Percentiles rank a stretch among this genome's conserved stretches.
These are phyloP conservation scores for Stichodactyla mertensii DNA, from an alignment of 64 coral and sea anemone genomes.

Conservation along the genomic window DNA sequence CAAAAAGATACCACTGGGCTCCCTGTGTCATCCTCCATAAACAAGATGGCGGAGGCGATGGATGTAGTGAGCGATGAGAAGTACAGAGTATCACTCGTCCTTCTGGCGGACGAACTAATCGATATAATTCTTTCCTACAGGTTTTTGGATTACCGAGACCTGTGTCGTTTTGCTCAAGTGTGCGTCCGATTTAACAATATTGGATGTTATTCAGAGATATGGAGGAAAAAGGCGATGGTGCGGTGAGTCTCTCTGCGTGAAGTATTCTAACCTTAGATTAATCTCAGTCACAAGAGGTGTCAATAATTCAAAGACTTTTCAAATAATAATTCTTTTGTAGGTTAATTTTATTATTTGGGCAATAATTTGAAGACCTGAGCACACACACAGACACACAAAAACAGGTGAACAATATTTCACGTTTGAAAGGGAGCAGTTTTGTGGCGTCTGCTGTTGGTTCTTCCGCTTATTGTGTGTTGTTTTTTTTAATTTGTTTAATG, in stretches of 20 bases:
- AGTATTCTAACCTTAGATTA: background rate
- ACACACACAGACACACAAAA: no score
- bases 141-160: constrained; percentile 54
- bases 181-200: constrained; percentile 64
- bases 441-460: no score
- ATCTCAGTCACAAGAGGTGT: no score
- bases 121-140: constrained; percentile 70
- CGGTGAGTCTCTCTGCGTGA: constrained; percentile 28
- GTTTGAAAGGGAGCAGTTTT: no score
- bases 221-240: constrained; percentile 61
- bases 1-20: background rate
- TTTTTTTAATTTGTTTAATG: no score
- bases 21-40: constrained; percentile 2
- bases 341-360: no score
- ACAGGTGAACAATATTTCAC: no score
- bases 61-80: background rate
- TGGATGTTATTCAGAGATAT: constrained; percentile 59
- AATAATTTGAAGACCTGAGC: no score
- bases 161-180: constrained; percentile 67
- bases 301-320: no score
- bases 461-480: no score
- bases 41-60: constrained; percentile 2
- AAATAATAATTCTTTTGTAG: no score
- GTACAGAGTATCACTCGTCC: constrained; percentile 4
- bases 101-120: constrained; percentile 76